phyloP scores from a whole-genome alignment of 2,797 vertebrate species.

The Sylvia borin region DNA sequence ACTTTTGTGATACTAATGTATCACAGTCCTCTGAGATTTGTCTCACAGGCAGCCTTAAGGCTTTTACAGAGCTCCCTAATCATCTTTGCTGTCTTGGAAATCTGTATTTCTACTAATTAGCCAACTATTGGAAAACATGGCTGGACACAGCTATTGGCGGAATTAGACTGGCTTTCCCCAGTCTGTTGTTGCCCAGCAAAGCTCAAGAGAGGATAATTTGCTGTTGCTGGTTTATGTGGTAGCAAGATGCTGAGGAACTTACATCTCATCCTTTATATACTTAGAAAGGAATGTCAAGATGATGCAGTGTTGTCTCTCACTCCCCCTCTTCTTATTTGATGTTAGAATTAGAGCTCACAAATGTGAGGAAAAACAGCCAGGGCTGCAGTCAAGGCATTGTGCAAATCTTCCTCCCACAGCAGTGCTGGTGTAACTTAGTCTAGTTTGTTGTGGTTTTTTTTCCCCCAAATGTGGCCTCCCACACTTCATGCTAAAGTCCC shows the following conservation, averaged over 20 bases:
- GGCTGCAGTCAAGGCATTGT: conserved; percentile 17
- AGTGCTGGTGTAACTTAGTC: neutral
- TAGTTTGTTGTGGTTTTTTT: neutral
- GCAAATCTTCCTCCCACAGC: neutral
- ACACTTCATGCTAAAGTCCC: neutral
- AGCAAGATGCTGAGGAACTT: neutral
- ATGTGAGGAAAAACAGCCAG: neutral
- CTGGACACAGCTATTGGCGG: neutral
- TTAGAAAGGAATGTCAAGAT: conserved; percentile 23
- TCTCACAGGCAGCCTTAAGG: neutral
- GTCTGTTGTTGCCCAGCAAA: neutral
- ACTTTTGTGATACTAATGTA: too few relatives aligned
- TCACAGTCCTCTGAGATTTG: neutral
- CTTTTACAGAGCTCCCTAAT: neutral
- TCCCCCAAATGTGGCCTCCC: neutral
- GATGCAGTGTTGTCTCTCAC: conserved; percentile 10
- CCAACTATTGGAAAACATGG: neutral
- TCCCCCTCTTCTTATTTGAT: conserved; percentile 7
- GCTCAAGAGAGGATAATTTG: neutral
- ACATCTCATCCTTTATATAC: neutral
- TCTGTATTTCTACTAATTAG: conserved; percentile 26
- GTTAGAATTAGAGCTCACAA: conserved; percentile 3
- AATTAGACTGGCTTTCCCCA: neutral
- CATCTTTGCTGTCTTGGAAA: neutral
- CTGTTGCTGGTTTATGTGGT: neutral